Percentiles rank a stretch among this genome's conserved stretches.
Conservation (phyloP, 2,888 invertebrate species). For the Dryadula phaetusa region DNA sequence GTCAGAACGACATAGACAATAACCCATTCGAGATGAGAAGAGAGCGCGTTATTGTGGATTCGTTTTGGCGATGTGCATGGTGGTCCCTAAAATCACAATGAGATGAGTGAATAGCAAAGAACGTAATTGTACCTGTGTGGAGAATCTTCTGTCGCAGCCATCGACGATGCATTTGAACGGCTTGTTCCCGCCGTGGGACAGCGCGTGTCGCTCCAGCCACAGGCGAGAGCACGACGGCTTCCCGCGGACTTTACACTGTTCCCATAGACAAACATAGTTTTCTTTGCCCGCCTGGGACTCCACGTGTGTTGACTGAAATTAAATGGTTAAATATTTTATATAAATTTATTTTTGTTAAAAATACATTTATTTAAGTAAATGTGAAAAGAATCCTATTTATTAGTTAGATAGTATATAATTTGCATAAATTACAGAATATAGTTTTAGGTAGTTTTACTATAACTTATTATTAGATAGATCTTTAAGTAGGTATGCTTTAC, state of each 20-base stretch:
- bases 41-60: slow-evolving; percentile 53
- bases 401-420: too few relatives aligned
- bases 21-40: slow-evolving; percentile 48
- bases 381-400: too few relatives aligned
- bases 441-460: too few relatives aligned
- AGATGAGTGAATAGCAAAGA: slow-evolving; percentile 44
- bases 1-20: slow-evolving; percentile 57
- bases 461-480: too few relatives aligned
- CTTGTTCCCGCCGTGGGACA: slow-evolving; percentile 96
- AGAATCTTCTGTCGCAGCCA: slow-evolving; percentile 94
- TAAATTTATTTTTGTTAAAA: too few relatives aligned
- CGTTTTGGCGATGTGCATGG: slow-evolving; percentile 54
- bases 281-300: slow-evolving; percentile 92
- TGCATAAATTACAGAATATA: too few relatives aligned
- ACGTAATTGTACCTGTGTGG: slow-evolving; percentile 89
- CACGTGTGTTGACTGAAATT: slow-evolving; percentile 90
- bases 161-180: slow-evolving; percentile 98
- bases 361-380: too few relatives aligned
- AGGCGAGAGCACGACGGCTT: slow-evolving; percentile 95
- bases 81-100: slow-evolving; percentile 45
- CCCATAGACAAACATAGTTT: slow-evolving; percentile 96
- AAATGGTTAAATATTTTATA: too few relatives aligned
- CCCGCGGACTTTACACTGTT: slow-evolving; percentile 96
- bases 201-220: slow-evolving; percentile 96
- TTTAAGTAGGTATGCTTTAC: too few relatives aligned